Conservation (phyloP, 2,888 invertebrate genomes). For the Biston betularia region DNA sequence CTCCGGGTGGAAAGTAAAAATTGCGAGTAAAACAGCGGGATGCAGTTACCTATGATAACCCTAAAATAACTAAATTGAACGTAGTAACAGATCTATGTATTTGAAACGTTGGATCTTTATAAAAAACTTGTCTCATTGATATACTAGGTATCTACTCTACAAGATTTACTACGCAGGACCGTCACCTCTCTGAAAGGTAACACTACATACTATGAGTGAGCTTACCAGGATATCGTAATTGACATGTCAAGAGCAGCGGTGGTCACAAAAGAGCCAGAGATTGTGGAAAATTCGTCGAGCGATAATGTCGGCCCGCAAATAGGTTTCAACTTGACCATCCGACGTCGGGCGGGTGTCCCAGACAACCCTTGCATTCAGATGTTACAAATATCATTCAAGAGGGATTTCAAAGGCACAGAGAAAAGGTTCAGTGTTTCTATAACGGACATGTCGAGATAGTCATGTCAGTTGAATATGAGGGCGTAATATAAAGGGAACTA, state of each 20-base stretch:
- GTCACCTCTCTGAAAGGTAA: neutral
- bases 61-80: no score
- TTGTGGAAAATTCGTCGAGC: slow-evolving; percentile 79
- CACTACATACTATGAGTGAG: slow-evolving; percentile 48
- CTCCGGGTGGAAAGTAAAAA: no score
- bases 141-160: no score
- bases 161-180: neutral
- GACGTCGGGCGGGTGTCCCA: slow-evolving; percentile 47
- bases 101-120: no score
- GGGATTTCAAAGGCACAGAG: slow-evolving; percentile 34
- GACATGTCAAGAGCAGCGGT: slow-evolving; percentile 81
- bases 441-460: slow-evolving; percentile 32
- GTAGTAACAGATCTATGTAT: no score
- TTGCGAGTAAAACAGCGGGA: no score
- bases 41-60: no score
- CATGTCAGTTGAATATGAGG: slow-evolving; percentile 30
- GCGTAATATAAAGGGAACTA: slow-evolving; percentile 3
- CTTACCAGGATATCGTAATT: slow-evolving; percentile 78
- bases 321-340: slow-evolving; percentile 64
- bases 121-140: no score
- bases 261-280: slow-evolving; percentile 79
- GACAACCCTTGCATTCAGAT: slow-evolving; percentile 67
- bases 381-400: slow-evolving; percentile 58
- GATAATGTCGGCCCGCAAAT: slow-evolving; percentile 80
- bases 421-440: slow-evolving; percentile 36